Evolutionary conservation across 1,140 invertebrate genomes (phyloP).

Genomic region (Charaxes varanes): DNA sequence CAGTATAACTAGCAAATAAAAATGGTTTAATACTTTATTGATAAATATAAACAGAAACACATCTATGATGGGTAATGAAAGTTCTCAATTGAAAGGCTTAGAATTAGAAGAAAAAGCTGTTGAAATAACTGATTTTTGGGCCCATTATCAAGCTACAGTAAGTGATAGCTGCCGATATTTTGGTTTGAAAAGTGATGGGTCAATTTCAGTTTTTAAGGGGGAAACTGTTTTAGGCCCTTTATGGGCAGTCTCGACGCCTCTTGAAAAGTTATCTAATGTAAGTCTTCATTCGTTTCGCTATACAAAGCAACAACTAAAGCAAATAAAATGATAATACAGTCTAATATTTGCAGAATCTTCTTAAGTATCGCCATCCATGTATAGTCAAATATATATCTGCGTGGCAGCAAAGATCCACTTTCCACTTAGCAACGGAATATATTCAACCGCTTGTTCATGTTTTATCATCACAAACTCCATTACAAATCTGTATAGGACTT

Average conservation of each 20-base stretch:
- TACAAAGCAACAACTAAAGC: no score
- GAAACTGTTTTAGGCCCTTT: conserved; percentile 77
- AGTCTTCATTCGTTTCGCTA: conserved; percentile 24
- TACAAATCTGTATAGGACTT: conserved; percentile 87
- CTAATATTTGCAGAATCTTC: conserved; percentile 80
- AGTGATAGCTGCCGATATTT: conserved; percentile 72
- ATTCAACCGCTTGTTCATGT: conserved; percentile 81
- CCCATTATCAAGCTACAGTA: conserved; percentile 80
- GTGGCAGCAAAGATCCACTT: conserved; percentile 83
- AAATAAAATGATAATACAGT: no score
- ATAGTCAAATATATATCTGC: conserved; percentile 87
- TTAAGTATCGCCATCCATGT: conserved; percentile 86
- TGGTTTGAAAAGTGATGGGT: conserved; percentile 74
- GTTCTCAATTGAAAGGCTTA: conserved; percentile 80
- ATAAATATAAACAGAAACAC: background rate
- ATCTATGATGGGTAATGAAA: conserved; percentile 82
- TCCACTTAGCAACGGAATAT: conserved; percentile 85
- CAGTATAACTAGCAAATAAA: no score
- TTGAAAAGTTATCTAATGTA: conserved; percentile 85
- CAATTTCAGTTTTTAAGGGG: conserved; percentile 83
- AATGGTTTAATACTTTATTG: no score
- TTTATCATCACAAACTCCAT: conserved; percentile 77
- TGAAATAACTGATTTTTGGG: conserved; percentile 85
- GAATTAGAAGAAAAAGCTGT: conserved; percentile 83
- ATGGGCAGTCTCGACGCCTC: conserved; percentile 78